phyloP scores from a whole-genome alignment of 2,797 vertebrate genomes.

The Pipistrellus kuhlii region DNA sequence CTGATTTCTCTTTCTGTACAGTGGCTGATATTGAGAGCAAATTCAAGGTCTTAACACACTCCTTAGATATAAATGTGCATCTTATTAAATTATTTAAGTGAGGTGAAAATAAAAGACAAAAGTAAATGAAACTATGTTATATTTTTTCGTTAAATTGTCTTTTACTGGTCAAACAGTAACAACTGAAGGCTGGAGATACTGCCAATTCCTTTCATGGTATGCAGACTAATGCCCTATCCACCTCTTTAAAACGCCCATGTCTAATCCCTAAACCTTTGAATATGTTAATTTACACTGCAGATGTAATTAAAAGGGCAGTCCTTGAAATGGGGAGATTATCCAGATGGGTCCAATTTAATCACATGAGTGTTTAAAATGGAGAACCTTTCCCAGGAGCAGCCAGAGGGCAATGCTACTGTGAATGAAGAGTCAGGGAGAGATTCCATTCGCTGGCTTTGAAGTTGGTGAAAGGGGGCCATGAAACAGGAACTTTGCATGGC shows the following conservation, averaged over 20 bases:
- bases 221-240: neutral
- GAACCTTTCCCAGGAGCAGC: neutral
- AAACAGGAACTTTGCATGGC: neutral
- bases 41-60: neutral
- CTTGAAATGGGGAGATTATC: neutral
- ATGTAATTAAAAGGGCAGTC: neutral
- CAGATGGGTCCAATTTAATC: neutral
- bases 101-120: constrained; percentile 5
- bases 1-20: neutral
- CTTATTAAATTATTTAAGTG: constrained; percentile 31
- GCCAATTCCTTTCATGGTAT: neutral
- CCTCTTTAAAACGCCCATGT: neutral
- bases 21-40: neutral
- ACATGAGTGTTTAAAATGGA: neutral
- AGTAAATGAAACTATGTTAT: neutral
- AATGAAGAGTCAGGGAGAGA: neutral
- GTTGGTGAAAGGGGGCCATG: neutral
- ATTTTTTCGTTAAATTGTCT: neutral
- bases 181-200: neutral
- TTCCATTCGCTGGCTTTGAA: neutral
- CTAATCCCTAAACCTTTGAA: neutral
- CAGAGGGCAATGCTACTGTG: neutral
- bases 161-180: neutral
- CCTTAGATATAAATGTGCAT: constrained; percentile 20
- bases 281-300: neutral